Conservation (phyloP, 2,888 invertebrate genomes). For the Lochmaea crataegi region DNA sequence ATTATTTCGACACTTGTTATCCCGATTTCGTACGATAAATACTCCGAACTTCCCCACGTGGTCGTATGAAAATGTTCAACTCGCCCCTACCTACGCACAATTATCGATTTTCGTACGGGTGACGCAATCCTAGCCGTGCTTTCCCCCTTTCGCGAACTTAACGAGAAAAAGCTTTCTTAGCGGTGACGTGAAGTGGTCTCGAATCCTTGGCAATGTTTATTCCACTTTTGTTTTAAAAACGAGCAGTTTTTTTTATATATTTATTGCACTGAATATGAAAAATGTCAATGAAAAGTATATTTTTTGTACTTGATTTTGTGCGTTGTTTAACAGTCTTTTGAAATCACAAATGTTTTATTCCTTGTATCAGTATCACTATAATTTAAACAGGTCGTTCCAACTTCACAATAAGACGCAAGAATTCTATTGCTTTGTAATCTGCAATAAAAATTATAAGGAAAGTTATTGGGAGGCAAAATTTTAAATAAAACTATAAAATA, state of each 20-base stretch:
- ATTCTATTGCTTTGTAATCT: background rate
- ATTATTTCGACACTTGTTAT: constrained; percentile 2
- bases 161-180: constrained; percentile 24
- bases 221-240: constrained; percentile 18
- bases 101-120: constrained; percentile 29
- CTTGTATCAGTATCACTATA: background rate
- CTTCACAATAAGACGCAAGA: background rate
- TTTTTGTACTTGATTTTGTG: background rate
- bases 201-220: constrained; percentile 17
- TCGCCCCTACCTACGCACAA: constrained; percentile 32
- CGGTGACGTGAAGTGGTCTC: background rate
- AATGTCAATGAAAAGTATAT: background rate
- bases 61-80: background rate
- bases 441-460: background rate
- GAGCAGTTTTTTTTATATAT: background rate
- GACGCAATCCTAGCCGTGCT: constrained; percentile 30
- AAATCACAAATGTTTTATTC: background rate
- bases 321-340: background rate
- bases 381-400: background rate
- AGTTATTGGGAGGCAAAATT: too few relatives aligned
- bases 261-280: background rate
- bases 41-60: constrained; percentile 13
- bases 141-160: constrained; percentile 29
- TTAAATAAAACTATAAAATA: too few relatives aligned
- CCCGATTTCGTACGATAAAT: background rate